These are phyloP conservation scores for Patella caerulea DNA, from an alignment of 2,888 invertebrate species.

Conservation along the genomic window DNA sequence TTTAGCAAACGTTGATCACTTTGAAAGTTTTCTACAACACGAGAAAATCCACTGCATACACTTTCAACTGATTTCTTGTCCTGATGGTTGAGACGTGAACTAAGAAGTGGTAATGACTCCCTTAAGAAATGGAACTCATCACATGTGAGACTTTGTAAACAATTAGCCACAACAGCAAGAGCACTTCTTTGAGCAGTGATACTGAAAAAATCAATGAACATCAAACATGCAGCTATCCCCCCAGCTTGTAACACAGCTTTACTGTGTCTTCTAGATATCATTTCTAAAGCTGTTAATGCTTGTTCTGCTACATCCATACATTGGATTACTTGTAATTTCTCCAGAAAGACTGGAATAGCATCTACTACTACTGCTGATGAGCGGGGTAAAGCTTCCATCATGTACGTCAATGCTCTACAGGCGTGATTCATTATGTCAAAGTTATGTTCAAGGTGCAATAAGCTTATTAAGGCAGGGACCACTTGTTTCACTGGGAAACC, in stretches of 20 bases:
- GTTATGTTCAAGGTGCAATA: constrained; percentile 97
- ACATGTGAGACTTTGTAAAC: constrained; percentile 92
- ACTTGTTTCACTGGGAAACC: constrained; percentile 99
- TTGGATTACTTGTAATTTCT: constrained; percentile 84
- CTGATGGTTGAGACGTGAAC: constrained; percentile 79
- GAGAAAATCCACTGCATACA: constrained; percentile 95
- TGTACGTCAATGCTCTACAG: constrained; percentile 97
- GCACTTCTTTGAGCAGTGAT: constrained; percentile 98
- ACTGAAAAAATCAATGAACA: constrained; percentile 98
- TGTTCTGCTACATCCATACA: constrained; percentile 99
- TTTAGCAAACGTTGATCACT: constrained; percentile 90
- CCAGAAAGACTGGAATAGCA: constrained; percentile 96
- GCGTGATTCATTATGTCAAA: constrained; percentile 99
- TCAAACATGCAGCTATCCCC: constrained; percentile 95
- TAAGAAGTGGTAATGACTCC: constrained; percentile 88
- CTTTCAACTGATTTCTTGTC: constrained; percentile 99
- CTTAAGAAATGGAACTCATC: constrained; percentile 95
- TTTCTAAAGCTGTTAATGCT: constrained; percentile 95
- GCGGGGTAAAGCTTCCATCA: constrained; percentile 98
- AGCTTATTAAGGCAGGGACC: constrained; percentile 91
- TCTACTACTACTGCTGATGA: constrained; percentile 94
- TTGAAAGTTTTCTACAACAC: constrained; percentile 96
- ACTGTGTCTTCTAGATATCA: constrained; percentile 95
- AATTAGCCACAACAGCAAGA: constrained; percentile 96
- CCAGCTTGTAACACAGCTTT: constrained; percentile 88